These are phyloP conservation scores for Sebastes elongatus DNA, from an alignment of 2,797 vertebrate genomes.

Conservation along the genomic window DNA sequence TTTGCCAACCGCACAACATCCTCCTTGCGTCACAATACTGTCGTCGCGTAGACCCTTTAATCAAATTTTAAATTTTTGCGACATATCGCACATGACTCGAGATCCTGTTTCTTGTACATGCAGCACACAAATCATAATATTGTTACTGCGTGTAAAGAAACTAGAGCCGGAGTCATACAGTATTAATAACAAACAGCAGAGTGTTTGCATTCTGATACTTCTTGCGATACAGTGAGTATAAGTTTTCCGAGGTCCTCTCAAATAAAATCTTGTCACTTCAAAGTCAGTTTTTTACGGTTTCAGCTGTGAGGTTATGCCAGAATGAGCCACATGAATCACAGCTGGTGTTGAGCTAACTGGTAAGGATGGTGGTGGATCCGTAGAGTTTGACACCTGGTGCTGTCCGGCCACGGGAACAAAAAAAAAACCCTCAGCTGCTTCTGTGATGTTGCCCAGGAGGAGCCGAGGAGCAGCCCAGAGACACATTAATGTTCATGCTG, in stretches of 20 bases:
- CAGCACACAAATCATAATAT: neutral
- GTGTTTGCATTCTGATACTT: neutral
- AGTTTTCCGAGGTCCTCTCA: neutral
- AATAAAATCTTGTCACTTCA: slow-evolving; percentile 6
- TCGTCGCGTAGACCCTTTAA: neutral
- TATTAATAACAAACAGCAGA: slow-evolving; percentile 23
- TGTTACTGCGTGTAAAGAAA: neutral
- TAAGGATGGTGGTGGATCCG: slow-evolving; percentile 33
- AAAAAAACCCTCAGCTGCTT: slow-evolving; percentile 65
- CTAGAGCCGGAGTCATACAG: neutral
- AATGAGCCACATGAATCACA: slow-evolving; percentile 46
- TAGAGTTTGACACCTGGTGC: slow-evolving; percentile 62
- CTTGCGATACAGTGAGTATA: neutral
- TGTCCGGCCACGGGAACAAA: slow-evolving; percentile 54
- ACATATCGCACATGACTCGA: neutral
- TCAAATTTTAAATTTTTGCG: neutral
- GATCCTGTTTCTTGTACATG: neutral
- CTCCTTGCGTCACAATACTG: neutral
- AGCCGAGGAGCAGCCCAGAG: slow-evolving; percentile 40
- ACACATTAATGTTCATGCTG: slow-evolving; percentile 23
- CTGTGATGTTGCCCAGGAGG: slow-evolving; percentile 53
- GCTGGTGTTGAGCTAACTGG: slow-evolving; percentile 45
- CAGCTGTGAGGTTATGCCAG: slow-evolving; percentile 58
- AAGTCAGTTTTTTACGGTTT: slow-evolving; percentile 57
- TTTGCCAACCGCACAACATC: slow-evolving; percentile 9